Evolutionary conservation across 2,113 vertebrate genomes (phyloP).

Genomic region (Podarcis cretensis): DNA sequence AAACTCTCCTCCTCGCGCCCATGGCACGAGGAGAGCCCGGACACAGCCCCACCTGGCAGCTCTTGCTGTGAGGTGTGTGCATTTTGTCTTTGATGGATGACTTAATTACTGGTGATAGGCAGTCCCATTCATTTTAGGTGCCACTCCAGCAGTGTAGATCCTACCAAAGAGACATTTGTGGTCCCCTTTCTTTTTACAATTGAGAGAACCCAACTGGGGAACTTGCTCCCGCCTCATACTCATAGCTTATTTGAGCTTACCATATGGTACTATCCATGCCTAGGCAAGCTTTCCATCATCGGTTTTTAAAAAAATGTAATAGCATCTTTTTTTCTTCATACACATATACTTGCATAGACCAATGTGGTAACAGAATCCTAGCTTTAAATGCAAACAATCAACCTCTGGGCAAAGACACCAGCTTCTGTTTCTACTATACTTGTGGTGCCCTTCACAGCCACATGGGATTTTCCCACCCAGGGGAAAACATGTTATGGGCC

Average conservation of each 20-base stretch:
- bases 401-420: neutral
- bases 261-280: neutral
- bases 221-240: neutral
- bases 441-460: neutral
- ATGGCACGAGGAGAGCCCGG: neutral
- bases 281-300: neutral
- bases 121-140: slow-evolving; percentile 8
- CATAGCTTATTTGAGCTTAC: neutral
- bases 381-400: neutral
- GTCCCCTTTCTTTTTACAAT: neutral
- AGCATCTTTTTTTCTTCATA: neutral
- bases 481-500: neutral
- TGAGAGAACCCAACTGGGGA: neutral
- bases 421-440: neutral
- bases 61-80: neutral
- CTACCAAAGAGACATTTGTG: neutral
- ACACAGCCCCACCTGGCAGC: neutral
- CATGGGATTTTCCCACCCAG: neutral
- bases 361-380: neutral
- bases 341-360: neutral
- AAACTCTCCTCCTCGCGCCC: neutral
- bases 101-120: neutral
- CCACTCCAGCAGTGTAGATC: neutral
- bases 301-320: neutral
- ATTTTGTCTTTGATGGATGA: slow-evolving; percentile 8